Base-by-base conservation (phyloP, 2,888 invertebrate species). In the Uropetala carovei region DNA sequence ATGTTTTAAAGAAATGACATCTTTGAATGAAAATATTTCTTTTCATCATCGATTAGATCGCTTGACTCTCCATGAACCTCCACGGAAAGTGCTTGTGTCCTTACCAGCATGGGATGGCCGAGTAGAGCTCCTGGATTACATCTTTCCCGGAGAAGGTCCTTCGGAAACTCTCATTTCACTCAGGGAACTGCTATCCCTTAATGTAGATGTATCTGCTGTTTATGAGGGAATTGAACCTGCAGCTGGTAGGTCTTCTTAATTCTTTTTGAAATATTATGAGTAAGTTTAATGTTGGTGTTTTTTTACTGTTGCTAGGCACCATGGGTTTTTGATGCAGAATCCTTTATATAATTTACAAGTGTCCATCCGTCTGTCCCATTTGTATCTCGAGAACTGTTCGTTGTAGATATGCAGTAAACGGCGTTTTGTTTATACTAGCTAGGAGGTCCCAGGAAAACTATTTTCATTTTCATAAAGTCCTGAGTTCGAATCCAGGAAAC, bases 131-230 rank as follows among this genome's bases (percentile, higher is more conserved):
- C 98, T 98, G 92, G 99, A 99, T 95, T 99, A 99, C 94, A 95
- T 99, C 92, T 99, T 99, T 94, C 98, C 98, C 56, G 99, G 98
- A 0, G 99, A 99, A 95, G 97, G 97, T 0, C 96, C 97, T 0
- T 97, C 97, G 14, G 98, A 99, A 94, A 98, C 98, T 0, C 96
- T 98, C 82, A 96, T 97, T 75, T 97, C 98, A 1, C 96, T 98
- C 10, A 96, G 97, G 94, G 98, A 99, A 94, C 96, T 99, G 92
- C 95, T 99, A 18, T 98, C 98, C 94, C 95, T 98, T 84, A 96
- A 97, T 93, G 96, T 98, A 92, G 96, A 96, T 18, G 97, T 97
- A 94, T 96, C 96, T 11, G 96, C 97, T 93, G 96, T 97, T 16
- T 96, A 97, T 86, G 96, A 97, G 93, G 97, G 98, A 93, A 95